A percentile compares a stretch with the other conserved stretches of the same genome.
phyloP scores from a whole-genome alignment of 2,113 vertebrate genomes.

The Lynx canadensis region DNA sequence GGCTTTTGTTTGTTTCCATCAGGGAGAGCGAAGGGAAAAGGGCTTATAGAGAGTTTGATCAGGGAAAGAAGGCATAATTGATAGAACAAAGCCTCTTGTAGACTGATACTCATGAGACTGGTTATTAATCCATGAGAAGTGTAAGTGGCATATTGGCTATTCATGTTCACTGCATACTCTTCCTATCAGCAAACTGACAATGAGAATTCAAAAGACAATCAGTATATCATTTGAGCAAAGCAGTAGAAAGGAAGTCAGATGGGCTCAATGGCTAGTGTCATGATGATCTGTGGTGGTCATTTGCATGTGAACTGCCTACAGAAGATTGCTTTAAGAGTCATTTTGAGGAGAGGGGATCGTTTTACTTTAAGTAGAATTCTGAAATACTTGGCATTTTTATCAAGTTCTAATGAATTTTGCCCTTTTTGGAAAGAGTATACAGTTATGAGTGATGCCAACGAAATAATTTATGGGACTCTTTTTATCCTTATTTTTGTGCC shows the following conservation, averaged over 20 bases:
- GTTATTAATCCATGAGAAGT: neutral
- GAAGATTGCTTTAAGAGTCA: neutral
- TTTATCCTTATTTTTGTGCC: neutral
- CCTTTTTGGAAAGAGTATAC: neutral
- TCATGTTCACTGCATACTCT: neutral
- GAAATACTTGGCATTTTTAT: neutral
- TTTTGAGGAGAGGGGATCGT: neutral
- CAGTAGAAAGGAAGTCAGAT: neutral
- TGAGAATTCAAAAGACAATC: neutral
- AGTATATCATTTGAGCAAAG: constrained; percentile 15
- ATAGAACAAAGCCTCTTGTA: neutral
- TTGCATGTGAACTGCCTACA: neutral
- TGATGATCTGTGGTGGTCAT: neutral
- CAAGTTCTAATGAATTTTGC: neutral
- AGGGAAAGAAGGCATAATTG: neutral
- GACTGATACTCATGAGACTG: neutral
- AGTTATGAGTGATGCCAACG: neutral
- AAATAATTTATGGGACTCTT: constrained; percentile 38
- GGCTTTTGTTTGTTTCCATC: neutral
- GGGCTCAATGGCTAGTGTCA: neutral
- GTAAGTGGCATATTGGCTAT: neutral
- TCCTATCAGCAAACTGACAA: neutral
- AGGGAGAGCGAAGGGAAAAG: neutral
- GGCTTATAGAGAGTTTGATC: neutral
- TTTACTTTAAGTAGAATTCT: constrained; percentile 50